Conservation (phyloP, 2,888 invertebrate genomes). For the Conomelus anceps region DNA sequence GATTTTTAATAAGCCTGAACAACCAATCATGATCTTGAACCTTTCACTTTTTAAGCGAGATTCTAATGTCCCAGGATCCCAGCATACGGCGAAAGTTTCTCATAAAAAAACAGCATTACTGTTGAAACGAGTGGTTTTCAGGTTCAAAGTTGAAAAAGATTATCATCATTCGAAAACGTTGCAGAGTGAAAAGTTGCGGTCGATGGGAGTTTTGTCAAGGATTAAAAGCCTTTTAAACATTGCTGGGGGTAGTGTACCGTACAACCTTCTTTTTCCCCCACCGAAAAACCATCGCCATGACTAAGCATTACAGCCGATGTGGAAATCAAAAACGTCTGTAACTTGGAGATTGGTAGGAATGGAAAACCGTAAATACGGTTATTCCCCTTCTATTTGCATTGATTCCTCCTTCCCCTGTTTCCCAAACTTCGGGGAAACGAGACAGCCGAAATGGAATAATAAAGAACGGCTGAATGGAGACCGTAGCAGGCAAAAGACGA, state of each 20-base stretch:
- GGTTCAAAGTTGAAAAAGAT: background rate
- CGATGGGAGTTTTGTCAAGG: background rate
- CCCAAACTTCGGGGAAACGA: background rate
- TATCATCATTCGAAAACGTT: background rate
- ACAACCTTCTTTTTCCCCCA: background rate
- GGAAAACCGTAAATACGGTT: background rate
- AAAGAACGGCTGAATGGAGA: background rate
- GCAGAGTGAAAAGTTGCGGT: background rate
- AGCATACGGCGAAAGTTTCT: background rate
- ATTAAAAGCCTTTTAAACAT: background rate
- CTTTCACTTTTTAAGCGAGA: background rate
- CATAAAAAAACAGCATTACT: background rate
- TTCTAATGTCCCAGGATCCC: background rate
- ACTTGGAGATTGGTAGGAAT: background rate
- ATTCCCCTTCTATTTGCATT: background rate
- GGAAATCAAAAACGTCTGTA: background rate
- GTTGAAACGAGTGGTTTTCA: background rate
- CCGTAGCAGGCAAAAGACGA: background rate
- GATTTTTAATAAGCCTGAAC: no score
- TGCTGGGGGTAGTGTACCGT: background rate
- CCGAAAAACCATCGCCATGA: background rate
- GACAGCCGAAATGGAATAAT: background rate
- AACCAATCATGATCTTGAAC: background rate
- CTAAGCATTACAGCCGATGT: background rate
- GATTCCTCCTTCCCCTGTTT: background rate